Evolutionary conservation across 2,113 vertebrate genomes (phyloP), one percentile per base, ranked within the genome.

Genomic region (Bungarus multicinctus): DNA sequence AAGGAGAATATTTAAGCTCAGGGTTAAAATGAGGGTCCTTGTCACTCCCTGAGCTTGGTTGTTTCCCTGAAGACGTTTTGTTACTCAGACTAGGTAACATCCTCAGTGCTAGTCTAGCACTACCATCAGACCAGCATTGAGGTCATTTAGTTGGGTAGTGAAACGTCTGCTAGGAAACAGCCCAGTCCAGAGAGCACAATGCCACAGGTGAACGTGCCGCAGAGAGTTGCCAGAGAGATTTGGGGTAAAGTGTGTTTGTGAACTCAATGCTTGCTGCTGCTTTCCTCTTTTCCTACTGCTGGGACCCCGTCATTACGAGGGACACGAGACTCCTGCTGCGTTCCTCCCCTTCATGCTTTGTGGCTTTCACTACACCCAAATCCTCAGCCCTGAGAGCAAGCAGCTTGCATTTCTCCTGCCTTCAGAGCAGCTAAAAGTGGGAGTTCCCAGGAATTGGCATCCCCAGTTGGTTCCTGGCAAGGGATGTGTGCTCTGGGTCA

Each of bases 171-270:
- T 5, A 69, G 60, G n/a, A 69, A 69, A 69, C 60, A n/a, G 2
- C 30, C 60, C 27, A n/a, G 60, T 12, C 4, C 27, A 69, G 30
- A 16, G 4, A 69, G 60, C 60, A 69, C 60, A 30, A n/a, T 30
- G 4, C 11, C 2, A 96, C 97, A 2, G 64, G 96, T 54, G 93
- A 85, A 18, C 69, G 39, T 39, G 16, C 18, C 69, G 18, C n/a
- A 81, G 90, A 74, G 87, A 6, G 2, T 9, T n/a, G 89, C 52
- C 14, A 16, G 69, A 52, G 89, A 10, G 47, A 23, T 22, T 39
- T 34, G 54, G 10, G 22, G 39, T 3, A 25, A 47, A 22, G 11
- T 3, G 3, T 39, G 12, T 43, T 43, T 43, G 39, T 39, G 52
- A 39, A 20, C n/a, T 6, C 50, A 55, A 10, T 2, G 8, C 8